These are phyloP conservation scores for Solenodon paradoxus DNA, from an alignment of 2,113 vertebrate genomes.

Conservation along the genomic window DNA sequence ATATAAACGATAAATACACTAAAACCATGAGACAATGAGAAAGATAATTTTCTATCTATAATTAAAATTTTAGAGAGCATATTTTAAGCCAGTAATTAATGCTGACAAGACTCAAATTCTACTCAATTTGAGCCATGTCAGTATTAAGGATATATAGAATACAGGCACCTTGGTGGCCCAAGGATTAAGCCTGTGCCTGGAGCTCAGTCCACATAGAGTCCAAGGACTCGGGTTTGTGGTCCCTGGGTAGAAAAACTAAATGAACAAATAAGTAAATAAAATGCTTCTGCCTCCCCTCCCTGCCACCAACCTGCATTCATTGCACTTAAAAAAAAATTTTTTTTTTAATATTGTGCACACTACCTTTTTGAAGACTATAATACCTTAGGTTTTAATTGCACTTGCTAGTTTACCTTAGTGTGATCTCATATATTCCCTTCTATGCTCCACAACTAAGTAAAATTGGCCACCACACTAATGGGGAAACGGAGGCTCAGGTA, in stretches of 20 bases:
- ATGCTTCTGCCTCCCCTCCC: too few relatives aligned
- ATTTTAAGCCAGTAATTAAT: not conserved
- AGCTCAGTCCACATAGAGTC: too few relatives aligned
- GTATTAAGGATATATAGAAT: conserved; percentile 14
- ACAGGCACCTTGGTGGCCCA: too few relatives aligned
- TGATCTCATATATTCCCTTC: not conserved
- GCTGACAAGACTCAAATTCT: not conserved
- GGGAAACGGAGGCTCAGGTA: not conserved
- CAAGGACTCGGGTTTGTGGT: too few relatives aligned
- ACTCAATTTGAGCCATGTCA: too few relatives aligned
- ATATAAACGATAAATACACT: not conserved
- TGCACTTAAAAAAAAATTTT: too few relatives aligned
- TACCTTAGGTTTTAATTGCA: not conserved
- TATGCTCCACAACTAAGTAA: not conserved
- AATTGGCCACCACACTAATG: not conserved
- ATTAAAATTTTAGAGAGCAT: not conserved
- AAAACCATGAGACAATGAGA: not conserved
- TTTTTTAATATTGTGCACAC: too few relatives aligned
- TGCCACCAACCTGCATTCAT: too few relatives aligned
- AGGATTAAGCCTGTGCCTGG: too few relatives aligned
- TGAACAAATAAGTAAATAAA: too few relatives aligned
- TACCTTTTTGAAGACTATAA: not conserved
- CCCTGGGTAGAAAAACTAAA: too few relatives aligned
- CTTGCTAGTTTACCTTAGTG: not conserved
- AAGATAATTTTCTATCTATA: not conserved